Percentiles rank a stretch among this genome's conserved stretches.
Evolutionary conservation across 2,888 invertebrate species (phyloP).

Genomic region (Tortrix viridana): DNA sequence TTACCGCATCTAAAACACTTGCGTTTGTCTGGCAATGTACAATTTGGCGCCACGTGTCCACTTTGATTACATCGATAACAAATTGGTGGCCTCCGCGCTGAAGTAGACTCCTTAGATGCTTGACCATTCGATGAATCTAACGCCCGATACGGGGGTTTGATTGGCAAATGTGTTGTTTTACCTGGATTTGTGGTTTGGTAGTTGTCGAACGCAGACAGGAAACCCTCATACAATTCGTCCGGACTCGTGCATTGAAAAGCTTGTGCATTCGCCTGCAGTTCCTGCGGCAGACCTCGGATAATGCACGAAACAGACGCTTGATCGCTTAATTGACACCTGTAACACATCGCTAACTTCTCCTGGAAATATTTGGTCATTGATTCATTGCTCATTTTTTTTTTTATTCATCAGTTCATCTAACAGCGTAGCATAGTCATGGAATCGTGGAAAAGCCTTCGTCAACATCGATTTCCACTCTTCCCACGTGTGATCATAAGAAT

Average conservation of each 20-base stretch:
- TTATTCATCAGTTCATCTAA: constrained; percentile 1
- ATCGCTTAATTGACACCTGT: constrained; percentile 11
- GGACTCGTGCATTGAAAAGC: constrained; percentile 11
- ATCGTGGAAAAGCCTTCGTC: constrained; percentile 11
- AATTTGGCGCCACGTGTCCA: constrained; percentile 13
- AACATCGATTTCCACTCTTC: constrained; percentile 19
- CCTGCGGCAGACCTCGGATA: constrained; percentile 29
- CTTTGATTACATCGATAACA: constrained; percentile 5
- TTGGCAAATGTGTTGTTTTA: background rate
- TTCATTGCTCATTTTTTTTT: background rate
- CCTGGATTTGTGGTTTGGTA: background rate
- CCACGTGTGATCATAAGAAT: constrained; percentile 37
- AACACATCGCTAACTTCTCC: constrained; percentile 7
- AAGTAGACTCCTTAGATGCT: too few relatives aligned
- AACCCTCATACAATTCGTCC: constrained; percentile 7
- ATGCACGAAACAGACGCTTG: constrained; percentile 19
- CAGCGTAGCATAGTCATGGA: constrained; percentile 5
- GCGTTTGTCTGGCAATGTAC: constrained; percentile 15
- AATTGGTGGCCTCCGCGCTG: background rate
- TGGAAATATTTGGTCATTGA: constrained; percentile 3
- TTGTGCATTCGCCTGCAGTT: constrained; percentile 19
- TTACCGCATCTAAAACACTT: constrained; percentile 12
- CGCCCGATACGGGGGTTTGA: background rate
- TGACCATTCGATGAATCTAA: background rate
- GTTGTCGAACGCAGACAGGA: background rate